A percentile compares a stretch with the other conserved stretches of the same genome.
Evolutionary conservation across 1,140 invertebrate species (phyloP).

Genomic region (Euwallacea similis): DNA sequence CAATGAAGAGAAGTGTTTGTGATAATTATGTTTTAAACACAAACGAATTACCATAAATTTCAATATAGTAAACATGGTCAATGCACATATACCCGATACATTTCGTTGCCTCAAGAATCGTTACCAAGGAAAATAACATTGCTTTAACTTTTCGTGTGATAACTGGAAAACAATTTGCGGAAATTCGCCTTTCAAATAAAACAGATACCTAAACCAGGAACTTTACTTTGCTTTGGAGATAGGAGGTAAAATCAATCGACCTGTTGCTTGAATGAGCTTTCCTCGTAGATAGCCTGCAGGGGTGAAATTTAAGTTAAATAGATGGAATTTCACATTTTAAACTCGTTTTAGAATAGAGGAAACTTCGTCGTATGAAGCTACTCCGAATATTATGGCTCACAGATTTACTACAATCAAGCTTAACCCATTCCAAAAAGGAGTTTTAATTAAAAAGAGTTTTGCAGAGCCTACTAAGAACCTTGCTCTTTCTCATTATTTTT

Average conservation of each 20-base stretch:
- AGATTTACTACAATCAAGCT: too few relatives aligned
- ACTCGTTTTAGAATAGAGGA: background rate
- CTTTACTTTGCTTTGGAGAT: background rate
- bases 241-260: conserved; percentile 16
- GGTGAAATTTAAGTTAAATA: conserved; percentile 21
- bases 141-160: too few relatives aligned
- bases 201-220: too few relatives aligned
- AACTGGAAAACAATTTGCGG: too few relatives aligned
- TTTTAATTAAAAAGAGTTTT: conserved; percentile 14
- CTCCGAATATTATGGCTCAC: too few relatives aligned
- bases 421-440: background rate
- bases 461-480: conserved; percentile 4
- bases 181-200: too few relatives aligned
- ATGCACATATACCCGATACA: conserved; percentile 2
- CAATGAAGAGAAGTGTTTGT: conserved; percentile 29
- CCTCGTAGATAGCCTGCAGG: background rate
- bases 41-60: conserved; percentile 38
- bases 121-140: too few relatives aligned
- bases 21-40: conserved; percentile 29
- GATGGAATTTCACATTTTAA: conserved; percentile 20
- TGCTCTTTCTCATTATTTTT: conserved; percentile 6
- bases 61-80: conserved; percentile 18
- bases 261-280: conserved; percentile 12
- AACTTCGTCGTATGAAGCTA: too few relatives aligned
- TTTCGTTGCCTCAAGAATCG: too few relatives aligned